Evolutionary conservation across 2,113 vertebrate species (phyloP).

Genomic region (human (Homo sapiens)): DNA sequence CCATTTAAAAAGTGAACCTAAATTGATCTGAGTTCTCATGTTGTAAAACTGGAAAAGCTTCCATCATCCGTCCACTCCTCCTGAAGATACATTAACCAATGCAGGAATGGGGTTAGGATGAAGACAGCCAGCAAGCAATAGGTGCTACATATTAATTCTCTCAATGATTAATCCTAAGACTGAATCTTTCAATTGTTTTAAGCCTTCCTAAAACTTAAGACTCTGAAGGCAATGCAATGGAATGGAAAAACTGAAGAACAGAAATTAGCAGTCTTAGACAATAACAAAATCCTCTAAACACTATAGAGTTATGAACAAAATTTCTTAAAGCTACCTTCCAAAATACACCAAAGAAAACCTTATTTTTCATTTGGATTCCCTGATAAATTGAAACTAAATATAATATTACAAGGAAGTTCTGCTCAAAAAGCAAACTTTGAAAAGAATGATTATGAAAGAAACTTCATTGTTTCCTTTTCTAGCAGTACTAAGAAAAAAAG

Average conservation of each 20-base stretch:
- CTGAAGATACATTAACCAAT: not conserved
- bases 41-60: not conserved
- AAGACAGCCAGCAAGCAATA: not conserved
- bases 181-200: not conserved
- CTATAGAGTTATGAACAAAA: slow-evolving; percentile 17
- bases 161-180: not conserved
- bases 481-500: not conserved
- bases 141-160: not conserved
- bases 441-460: slow-evolving; percentile 34
- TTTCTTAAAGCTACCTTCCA: slow-evolving; percentile 22
- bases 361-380: slow-evolving; percentile 27
- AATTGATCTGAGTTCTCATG: not conserved
- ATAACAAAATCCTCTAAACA: slow-evolving; percentile 29
- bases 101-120: not conserved
- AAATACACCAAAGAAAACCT: not conserved
- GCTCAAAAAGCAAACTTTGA: slow-evolving; percentile 1
- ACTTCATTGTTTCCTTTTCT: not conserved
- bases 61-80: not conserved
- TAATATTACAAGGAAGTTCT: not conserved
- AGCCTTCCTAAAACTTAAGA: not conserved
- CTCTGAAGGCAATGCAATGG: not conserved
- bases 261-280: not conserved
- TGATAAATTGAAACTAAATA: not conserved
- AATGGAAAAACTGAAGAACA: not conserved
- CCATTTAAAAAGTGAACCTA: not conserved